These are phyloP conservation scores for Mimas tiliae DNA, from an alignment of 2,888 invertebrate genomes.

Conservation along the genomic window DNA sequence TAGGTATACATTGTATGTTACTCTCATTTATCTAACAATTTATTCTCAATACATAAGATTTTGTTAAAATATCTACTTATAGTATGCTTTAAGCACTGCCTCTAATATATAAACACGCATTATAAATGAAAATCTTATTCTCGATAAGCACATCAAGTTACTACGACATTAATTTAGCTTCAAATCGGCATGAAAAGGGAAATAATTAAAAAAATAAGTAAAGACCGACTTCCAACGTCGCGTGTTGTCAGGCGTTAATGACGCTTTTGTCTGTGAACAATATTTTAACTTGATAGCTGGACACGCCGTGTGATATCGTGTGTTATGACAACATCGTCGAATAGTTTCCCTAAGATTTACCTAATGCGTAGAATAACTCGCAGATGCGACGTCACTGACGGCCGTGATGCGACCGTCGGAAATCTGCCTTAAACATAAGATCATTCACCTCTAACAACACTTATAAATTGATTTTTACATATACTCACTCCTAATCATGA, in stretches of 20 bases:
- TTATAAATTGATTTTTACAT: constrained; percentile 62
- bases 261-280: no score
- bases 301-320: no score
- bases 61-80: constrained; percentile 35
- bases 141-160: background rate
- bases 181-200: background rate
- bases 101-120: constrained; percentile 25
- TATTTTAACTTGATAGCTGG: no score
- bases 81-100: constrained; percentile 48
- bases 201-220: background rate
- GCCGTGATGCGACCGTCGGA: no score
- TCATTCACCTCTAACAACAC: constrained; percentile 53
- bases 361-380: no score
- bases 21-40: constrained; percentile 23
- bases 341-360: no score
- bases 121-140: background rate
- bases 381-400: no score
- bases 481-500: constrained; percentile 75
- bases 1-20: constrained; percentile 12
- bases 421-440: constrained; percentile 1
- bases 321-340: no score
- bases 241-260: no score
- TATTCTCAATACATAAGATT: background rate
- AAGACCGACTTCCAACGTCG: no score
- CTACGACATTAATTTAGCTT: constrained; percentile 4